Evolutionary conservation across 1,140 invertebrate genomes (phyloP), one percentile per base, ranked within the genome.

Genomic region (Cryptotermes secundus): DNA sequence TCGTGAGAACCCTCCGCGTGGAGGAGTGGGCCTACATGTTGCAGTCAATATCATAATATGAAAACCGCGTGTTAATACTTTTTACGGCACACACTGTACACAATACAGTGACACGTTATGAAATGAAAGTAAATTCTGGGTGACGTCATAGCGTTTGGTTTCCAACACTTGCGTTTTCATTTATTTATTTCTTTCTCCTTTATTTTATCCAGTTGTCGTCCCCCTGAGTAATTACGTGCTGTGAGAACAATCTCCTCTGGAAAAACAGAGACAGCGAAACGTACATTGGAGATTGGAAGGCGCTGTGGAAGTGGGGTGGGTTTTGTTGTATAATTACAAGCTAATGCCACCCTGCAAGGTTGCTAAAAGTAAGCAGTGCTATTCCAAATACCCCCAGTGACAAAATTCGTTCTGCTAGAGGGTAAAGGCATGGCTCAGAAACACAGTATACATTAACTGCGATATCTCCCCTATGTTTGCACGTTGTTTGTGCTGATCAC

Each of bases 291-390:
- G 19, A 49, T 49, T 22, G 14, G 3, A 22, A 49, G 3, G 14
- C 14, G 45, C 16, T 0, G 9, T 49, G 9, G 38, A 42, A 42
- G 16, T 42, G 45, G 45, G 14, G n/a, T 26, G 59, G 26, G 59
- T 72, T 72, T 72, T 72, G n/a, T 31, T 72, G 59, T 72, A 26
- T 72, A 72, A 72, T 72, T 72, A 72, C 59, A 72, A 72, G 59
- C 10, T 72, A 72, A 72, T 72, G 59, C 16, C 59, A 4, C n/a
- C 31, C 31, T n/a, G 59, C 26, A 26, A 26, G 26, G 26, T 31
- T 72, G 59, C 9, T 72, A 31, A 72, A 72, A 31, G 31, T 72
- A 72, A n/a, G 26, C 26, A 72, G 4, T 72, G 59, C 59, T 59
- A 7, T 59, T 7, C 12, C 6, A 59, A 6, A 59, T 59, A 59